Base-by-base conservation (phyloP, 2,113 vertebrate genomes). In the Bubo bubo region DNA sequence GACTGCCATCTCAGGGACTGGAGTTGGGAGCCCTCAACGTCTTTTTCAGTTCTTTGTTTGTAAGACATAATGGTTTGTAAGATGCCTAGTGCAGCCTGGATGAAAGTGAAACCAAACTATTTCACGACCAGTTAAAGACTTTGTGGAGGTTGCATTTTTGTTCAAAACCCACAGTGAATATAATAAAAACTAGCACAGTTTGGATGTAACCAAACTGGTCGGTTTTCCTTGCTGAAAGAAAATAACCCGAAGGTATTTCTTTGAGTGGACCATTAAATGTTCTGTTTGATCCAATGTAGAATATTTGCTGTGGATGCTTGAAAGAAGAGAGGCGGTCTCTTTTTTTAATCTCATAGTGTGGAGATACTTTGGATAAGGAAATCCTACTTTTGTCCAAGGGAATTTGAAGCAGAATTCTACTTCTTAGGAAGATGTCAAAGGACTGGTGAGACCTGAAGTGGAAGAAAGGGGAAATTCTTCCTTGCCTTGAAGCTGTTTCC, bases 381-480 rank as follows among this genome's bases (percentile, higher is more conserved):
- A 71, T 87, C 32, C n/a, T 87, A 22, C 52, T 91, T 93, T 41
- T 56, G 30, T 72, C 70, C 45, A 74, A 77, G 70, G 43, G 43
- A 71, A 64, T 66, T 47, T 64, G 87, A 93, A 81, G 73, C 14
- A 93, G 49, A 92, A 83, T 89, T 81, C 35, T 79, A 4, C 64
- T 72, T 77, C 23, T 73, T 52, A 73, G 43, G 62, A 87, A 91
- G 43, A 47, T 87, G 23, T 77, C 43, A 43, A 63, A 75, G 60
- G 41, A 49, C 18, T 64, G 1, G 1, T 34, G 73, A 75, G 64
- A 30, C 52, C 64, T 64, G 68, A 79, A 93, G 43, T 59, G 74
- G 60, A 60, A 91, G 71, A 87, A 89, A 59, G 34, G 47, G 56
- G 35, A 90, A 91, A 49, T 86, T 95, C 63, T 83, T 92, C 45